Evolutionary conservation across 2,888 invertebrate genomes (phyloP), one percentile per base, ranked within the genome.

Genomic region (Willowsia nigromaculata): DNA sequence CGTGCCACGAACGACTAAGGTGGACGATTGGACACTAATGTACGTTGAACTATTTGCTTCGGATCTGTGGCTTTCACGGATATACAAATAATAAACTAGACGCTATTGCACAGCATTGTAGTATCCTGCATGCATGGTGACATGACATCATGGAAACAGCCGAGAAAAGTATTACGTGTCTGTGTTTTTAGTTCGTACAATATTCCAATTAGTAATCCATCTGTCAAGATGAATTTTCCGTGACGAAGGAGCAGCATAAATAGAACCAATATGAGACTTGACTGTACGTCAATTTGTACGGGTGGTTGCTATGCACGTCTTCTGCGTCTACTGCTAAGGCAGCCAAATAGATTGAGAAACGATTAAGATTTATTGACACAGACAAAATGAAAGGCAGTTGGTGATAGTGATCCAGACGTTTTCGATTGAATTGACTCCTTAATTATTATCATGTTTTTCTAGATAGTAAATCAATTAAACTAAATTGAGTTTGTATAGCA

Each of bases 291-390:
- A 50, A n/a, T 1, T 15, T 27, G 59, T 13, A 65, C 65, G 18
- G n/a, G n/a, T 37, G 37, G 6, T 5, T 65, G 9, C 62, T 27
- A 9, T 27, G 47, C 13, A 6, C 33, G 33, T 2, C 2, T 62
- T 62, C 5, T 7, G 33, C 62, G 13, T 47, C 74, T 74, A 25
- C 25, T 43, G 27, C 47, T 22, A 25, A 25, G 43, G 65, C 30
- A 13, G 37, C 37, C 43, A 76, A 76, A 50, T 76, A 76, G 76
- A 76, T 76, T 50, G 27, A 43, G 50, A 50, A 76, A 47, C 30
- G 74, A 74, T 74, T 74, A 50, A 27, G 50, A 76, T 76, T 76
- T 76, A 76, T 76, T 53, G 27, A 50, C 76, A 50, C 27, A 76
- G 76, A 50, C 50, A 76, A 50, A 37, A 76, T 47, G 76, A 47